Percentiles rank a stretch among this genome's conserved stretches.
Evolutionary conservation across 2,797 vertebrate genomes (phyloP).

Genomic region (Rhabdophis nuchalis): DNA sequence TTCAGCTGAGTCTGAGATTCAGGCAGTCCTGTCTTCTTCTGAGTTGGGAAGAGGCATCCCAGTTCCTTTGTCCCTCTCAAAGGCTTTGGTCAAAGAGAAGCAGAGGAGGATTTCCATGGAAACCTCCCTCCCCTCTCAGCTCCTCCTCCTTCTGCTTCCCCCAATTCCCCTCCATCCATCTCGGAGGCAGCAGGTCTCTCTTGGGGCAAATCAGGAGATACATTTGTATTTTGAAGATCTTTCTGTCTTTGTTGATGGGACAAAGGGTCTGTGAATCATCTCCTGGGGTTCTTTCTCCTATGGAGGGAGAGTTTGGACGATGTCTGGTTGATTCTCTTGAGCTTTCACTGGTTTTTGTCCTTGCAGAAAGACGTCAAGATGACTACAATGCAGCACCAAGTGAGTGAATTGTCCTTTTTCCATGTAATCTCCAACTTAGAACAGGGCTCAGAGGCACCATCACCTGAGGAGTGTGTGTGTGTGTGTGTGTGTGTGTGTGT

Average conservation of each 20-base stretch:
- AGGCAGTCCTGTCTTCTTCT: no score
- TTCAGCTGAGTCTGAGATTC: no score
- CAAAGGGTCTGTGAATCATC: no score
- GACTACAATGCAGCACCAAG: neutral
- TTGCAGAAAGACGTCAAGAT: no score
- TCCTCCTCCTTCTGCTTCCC: neutral
- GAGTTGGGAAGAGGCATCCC: no score
- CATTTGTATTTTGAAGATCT: neutral
- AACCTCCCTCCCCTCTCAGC: neutral
- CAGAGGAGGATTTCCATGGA: neutral
- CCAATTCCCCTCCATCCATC: neutral
- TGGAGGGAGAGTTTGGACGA: no score
- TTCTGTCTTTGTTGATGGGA: neutral
- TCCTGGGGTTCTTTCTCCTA: no score
- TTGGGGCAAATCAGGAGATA: neutral
- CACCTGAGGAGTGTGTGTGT: neutral
- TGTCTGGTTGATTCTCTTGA: no score
- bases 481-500: no score
- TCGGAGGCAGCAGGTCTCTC: neutral
- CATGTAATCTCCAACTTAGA: neutral
- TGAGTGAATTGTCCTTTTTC: neutral
- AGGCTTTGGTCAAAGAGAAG: neutral
- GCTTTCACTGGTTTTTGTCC: no score
- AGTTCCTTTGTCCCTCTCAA: no score
- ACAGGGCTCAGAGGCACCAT: neutral